These are phyloP conservation scores for Dunckerocampus dactyliophorus DNA, from an alignment of 2,113 vertebrate genomes.

Conservation along the genomic window DNA sequence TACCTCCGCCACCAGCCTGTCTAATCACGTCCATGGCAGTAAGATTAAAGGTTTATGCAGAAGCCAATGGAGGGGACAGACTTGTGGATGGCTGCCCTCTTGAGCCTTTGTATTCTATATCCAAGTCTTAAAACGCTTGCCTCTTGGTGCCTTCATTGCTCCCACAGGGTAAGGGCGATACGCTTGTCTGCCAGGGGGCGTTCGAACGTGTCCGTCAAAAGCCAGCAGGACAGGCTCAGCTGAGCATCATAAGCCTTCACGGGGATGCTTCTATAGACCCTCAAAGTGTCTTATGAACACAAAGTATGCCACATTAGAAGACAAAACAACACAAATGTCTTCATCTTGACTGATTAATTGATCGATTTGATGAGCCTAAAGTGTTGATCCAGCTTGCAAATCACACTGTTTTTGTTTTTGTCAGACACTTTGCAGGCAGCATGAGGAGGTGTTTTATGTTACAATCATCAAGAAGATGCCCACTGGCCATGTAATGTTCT, in stretches of 20 bases:
- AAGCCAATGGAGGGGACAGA: constrained; percentile 19
- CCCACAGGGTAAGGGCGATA: constrained; percentile 31
- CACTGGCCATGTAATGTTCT: constrained; percentile 1
- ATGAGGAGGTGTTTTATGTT: constrained; percentile 17
- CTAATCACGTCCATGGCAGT: constrained; percentile 50
- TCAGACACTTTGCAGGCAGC: constrained; percentile 6
- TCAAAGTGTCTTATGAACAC: constrained; percentile 1
- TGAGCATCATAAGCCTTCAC: constrained; percentile 36
- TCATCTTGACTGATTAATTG: neutral
- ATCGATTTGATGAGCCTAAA: neutral
- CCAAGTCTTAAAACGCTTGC: constrained; percentile 23
- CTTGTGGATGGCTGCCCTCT: constrained; percentile 24
- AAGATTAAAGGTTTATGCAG: constrained; percentile 39
- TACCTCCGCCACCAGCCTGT: constrained; percentile 32
- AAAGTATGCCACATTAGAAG: constrained; percentile 7
- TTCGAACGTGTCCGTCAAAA: constrained; percentile 31
- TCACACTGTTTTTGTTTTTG: constrained; percentile 4
- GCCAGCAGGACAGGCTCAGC: constrained; percentile 33
- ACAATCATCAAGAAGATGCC: neutral
- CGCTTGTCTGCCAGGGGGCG: constrained; percentile 26
- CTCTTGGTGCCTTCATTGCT: constrained; percentile 17
- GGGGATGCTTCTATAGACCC: constrained; percentile 1
- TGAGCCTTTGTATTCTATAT: constrained; percentile 22
- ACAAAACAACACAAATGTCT: neutral
- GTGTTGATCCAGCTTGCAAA: neutral